Evolutionary conservation across 2,888 invertebrate genomes (phyloP).

Genomic region (Torymus auratus): DNA sequence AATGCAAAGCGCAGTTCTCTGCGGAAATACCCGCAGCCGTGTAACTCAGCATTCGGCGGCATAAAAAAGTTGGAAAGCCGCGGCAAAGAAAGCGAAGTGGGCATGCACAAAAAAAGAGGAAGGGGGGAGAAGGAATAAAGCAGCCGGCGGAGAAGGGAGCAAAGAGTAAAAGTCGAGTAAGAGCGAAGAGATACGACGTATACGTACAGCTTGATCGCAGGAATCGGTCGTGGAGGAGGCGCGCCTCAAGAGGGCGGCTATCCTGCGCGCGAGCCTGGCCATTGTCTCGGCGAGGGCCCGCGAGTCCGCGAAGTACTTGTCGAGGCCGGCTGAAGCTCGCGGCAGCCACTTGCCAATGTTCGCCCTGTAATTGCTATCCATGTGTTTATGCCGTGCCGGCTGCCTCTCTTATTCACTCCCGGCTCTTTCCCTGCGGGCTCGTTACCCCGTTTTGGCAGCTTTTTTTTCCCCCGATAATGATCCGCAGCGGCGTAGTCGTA

Average conservation of each 20-base stretch:
- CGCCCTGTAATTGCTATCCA: slow-evolving; percentile 69
- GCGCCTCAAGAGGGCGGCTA: slow-evolving; percentile 64
- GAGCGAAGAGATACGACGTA: not conserved
- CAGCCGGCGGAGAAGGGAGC: not conserved
- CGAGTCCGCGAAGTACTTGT: slow-evolving; percentile 67
- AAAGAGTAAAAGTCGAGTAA: not conserved
- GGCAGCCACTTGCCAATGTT: slow-evolving; percentile 72
- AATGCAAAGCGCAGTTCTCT: slow-evolving; percentile 33
- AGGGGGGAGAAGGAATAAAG: slow-evolving; percentile 4
- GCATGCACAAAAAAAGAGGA: not conserved
- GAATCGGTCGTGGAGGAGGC: slow-evolving; percentile 57
- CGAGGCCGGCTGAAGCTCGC: slow-evolving; percentile 61
- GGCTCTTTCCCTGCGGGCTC: not conserved
- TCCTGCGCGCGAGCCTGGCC: slow-evolving; percentile 63
- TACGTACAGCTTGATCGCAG: slow-evolving; percentile 65
- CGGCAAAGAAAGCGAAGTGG: not conserved
- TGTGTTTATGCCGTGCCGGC: slow-evolving; percentile 47
- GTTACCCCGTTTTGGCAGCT: not conserved
- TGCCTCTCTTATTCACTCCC: no score
- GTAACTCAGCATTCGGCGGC: not conserved
- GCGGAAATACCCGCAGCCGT: not conserved
- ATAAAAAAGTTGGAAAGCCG: not conserved
- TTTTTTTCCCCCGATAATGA: not conserved
- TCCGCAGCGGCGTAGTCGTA: no score
- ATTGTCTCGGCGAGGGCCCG: slow-evolving; percentile 64